Base-by-base conservation (phyloP, 2,888 invertebrate genomes). In the Amiota mariae region DNA sequence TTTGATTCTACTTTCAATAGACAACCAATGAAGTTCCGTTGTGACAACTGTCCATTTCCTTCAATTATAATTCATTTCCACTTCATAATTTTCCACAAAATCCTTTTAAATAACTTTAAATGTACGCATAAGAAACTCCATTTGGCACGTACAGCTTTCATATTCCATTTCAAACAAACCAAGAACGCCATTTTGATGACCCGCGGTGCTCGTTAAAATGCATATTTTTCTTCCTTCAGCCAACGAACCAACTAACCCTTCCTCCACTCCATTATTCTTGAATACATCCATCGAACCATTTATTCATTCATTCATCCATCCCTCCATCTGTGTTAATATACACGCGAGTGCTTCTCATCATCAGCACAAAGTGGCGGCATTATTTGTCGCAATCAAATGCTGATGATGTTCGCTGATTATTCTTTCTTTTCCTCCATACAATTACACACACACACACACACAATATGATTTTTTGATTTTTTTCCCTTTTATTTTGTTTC, bases 371-470 rank as follows among this genome's bases (percentile, higher is more conserved):
- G 88, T 85, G 82, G 87, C 85, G 81, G 87, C 87, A 88, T 88
- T 88, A 88, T 88, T 88, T 88, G 88, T 87, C 87, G 88, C 88
- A 87, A 87, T 88, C 88, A 88, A 88, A 86, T 80, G 81, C 83
- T 88, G 88, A 88, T 88, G 87, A 88, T 87, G 85, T 85, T 83
- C 87, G 81, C 78, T 87, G 88, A 87, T 87, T 86, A 86, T 82
- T 78, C 78, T 78, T 10, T 67, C 36, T 36, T 36, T 36, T 36
- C 36, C 36, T 36, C 36, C 36, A 36, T 36, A 36, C 36, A 36
- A 36, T 24, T 2, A 24, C 3, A 24, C 24, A 24, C 24, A 24
- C 24, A 2, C 24, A 24, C 2, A 24, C 24, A 3, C 24, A 24
- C 36, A 36, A 36, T 36, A 36, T 36, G 36, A 36, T 36, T 36